Base-by-base conservation (phyloP, 2,797 vertebrate genomes). In the Dendrocincla fuliginosa region DNA sequence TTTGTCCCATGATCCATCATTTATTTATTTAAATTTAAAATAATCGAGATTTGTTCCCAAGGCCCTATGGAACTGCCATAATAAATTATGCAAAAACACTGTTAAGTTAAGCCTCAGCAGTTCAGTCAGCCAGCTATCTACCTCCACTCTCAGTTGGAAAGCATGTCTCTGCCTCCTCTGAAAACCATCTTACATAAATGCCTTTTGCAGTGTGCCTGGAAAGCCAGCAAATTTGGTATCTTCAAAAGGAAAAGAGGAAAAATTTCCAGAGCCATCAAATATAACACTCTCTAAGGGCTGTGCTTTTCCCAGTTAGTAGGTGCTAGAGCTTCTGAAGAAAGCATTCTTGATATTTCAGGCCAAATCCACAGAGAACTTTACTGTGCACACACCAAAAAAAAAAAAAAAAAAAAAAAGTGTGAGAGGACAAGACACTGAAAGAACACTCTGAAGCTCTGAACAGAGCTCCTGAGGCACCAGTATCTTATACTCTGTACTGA, bases 21-120 rank as follows among this genome's bases (percentile, higher is more conserved):
- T 85, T 94, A 91, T 96, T 95, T 93, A 75, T 82, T 92, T 90
- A 67, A 53, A 39, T 83, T 60, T 64, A 69, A 96, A 90, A 90
- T 24, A 49, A 79, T 84, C 65, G 76, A 65, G 46, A 84, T 81
- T 0, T 0, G 35, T 69, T 92, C 56, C 78, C 47, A 76, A 90
- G 81, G 37, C 47, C 74, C 77, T 50, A 4, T 57, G 42, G 74
- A 64, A 41, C 39, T 84, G 41, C 55, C 59, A 27, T 76, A 63
- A 88, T 79, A 94, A 90, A 86, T 95, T 76, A 94, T 90, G 44
- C 50, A 91, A 86, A 90, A 88, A 55, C 19, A 37, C 57, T 55
- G 61, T 79, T 80, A 87, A 92, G 39, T 89, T 59, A 91, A 95
- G 71, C 57, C 27, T 89, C 35, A 46, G 53, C 53, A 78, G n/a